Evolutionary conservation across 2,888 invertebrate species (phyloP), one percentile per base, ranked within the genome.

Genomic region (Chalcis sispes): DNA sequence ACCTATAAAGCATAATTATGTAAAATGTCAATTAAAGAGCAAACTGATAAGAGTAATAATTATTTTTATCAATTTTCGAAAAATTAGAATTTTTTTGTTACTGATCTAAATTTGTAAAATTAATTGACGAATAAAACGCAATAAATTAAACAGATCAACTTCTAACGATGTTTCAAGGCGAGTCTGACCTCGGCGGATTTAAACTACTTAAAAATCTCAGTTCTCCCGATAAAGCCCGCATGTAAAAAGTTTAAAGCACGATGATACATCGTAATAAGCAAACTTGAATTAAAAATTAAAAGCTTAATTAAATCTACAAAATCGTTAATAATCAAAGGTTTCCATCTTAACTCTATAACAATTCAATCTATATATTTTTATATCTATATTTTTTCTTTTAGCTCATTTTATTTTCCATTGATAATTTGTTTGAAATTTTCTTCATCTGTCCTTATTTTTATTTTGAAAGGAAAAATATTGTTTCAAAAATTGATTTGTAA

Each of bases 141-240:
- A 70, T 72, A 77, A 77, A 73, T 73, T 58, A 72, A 69, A 56
- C 40, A 27, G 52, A 69, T 59, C 32, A 48, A 10, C 13, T 52
- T 42, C 7, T 50, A 64, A 48, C 15, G 32, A 58, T 64, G 56
- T 77, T 74, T 62, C 74, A 77, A 74, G 74, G 78, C 72, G 23
- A 67, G 75, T 62, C 75, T 78, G 78, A 78, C 75, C 75, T 78
- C 78, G 77, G 18, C 67, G 74, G 67, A 61, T 71, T 77, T 71
- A 74, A 77, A 77, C 77, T 74, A 77, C 77, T 77, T 74, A 72
- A 77, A 72, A 77, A 77, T 77, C 77, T 69, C 59, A n/a, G 72
- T 56, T 58, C 36, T 46, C 18, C 52, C 59, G 77, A 77, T 77
- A 77, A 77, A 72, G 64, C 64, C 72, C 72, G 67, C 67, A 56